Evolutionary conservation across 1,140 invertebrate genomes (phyloP).

Genomic region (Sminthurides bifidus): DNA sequence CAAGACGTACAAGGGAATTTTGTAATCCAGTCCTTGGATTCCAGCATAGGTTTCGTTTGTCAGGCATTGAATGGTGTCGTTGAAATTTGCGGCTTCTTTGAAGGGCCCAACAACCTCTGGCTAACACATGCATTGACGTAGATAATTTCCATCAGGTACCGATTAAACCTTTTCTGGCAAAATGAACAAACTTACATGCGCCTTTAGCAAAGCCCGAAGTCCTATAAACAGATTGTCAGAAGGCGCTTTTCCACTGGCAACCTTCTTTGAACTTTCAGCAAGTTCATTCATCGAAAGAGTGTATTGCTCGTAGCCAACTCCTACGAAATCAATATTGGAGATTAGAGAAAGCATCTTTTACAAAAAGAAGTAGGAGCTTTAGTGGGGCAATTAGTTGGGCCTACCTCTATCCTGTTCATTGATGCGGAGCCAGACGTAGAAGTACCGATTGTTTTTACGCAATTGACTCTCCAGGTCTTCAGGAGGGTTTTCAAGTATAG

Average conservation of each 20-base stretch:
- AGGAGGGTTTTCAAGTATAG: not conserved
- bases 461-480: conserved; percentile 4
- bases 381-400: not conserved
- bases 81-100: not conserved
- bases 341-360: not conserved
- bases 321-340: not conserved
- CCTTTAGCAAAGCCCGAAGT: not conserved
- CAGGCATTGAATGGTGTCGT: not conserved
- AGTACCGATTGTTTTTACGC: not conserved
- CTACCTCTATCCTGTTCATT: not conserved
- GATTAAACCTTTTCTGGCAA: not conserved
- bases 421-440: conserved; percentile 2
- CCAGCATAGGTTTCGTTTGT: conserved; percentile 2
- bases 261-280: not conserved
- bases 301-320: not conserved
- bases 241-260: not conserved
- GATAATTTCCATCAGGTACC: not conserved
- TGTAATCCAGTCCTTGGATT: not conserved
- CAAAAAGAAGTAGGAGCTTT: not conserved
- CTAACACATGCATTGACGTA: not conserved
- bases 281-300: not conserved
- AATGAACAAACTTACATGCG: not conserved
- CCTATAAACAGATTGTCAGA: conserved; percentile 8
- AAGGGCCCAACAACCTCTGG: not conserved
- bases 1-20: conserved; percentile 13